Evolutionary conservation across 2,888 invertebrate species (phyloP), one percentile per base, ranked within the genome.

Genomic region (Clitarchus hookeri): DNA sequence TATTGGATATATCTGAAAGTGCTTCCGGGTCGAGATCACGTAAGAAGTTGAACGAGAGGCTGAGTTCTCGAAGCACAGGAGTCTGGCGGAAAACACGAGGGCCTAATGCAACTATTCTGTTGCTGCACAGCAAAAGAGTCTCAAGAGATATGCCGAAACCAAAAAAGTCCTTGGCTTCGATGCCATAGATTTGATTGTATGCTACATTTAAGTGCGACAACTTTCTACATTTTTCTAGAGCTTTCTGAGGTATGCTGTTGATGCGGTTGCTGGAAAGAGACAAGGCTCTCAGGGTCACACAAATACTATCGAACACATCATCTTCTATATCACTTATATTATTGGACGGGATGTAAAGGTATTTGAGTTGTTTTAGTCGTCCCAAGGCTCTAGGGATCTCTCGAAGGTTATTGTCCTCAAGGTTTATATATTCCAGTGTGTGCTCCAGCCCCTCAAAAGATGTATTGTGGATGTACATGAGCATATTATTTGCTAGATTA

Each of bases 31-130:
- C 91, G 85, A 93, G 89, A 44, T 90, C 90, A n/a, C 89, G 89
- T 84, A 93, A 90, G 86, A 89, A 88, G 88, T 93, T 93, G 88
- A 92, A 91, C 83, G 92, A 91, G 78, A 93, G 89, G 88, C 91
- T 91, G 26, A 93, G 89, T 87, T 92, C 92, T 25, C 91, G 90
- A 48, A 93, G 89, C 84, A 90, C 90, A 12, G 91, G 90, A 12
- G 91, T 89, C 53, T 90, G 89, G 83, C 89, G 88, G 87, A 92
- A 90, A 6, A 91, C 89, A 84, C 90, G 89, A 0, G 89, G 88
- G 9, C 89, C 89, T 9, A 91, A 88, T 6, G 87, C 87, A 25
- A 88, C 88, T 44, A 91, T 90, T 36, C 89, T 89, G 88, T 91
- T 91, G 88, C 90, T 90, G 26, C 91, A 88, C 36, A 91, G 89